A percentile compares a stretch with the other conserved stretches of the same genome.
Evolutionary conservation across 2,888 invertebrate genomes (phyloP).

Genomic region (Celastrina argiolus): DNA sequence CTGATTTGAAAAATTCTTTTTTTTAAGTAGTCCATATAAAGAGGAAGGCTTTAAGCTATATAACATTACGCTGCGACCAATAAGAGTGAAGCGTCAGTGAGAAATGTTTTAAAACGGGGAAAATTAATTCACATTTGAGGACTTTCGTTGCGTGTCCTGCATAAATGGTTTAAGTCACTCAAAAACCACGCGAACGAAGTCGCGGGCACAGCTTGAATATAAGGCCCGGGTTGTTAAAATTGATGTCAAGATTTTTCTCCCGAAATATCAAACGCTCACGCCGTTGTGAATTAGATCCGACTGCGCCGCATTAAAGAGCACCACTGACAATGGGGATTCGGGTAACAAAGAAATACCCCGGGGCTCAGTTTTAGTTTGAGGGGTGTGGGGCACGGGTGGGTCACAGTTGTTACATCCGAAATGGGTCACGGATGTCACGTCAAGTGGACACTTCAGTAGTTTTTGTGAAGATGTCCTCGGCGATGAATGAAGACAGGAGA

Average conservation of each 20-base stretch:
- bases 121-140: too few relatives aligned
- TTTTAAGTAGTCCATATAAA: too few relatives aligned
- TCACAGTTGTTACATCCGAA: slow-evolving; percentile 26
- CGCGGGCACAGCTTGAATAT: too few relatives aligned
- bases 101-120: too few relatives aligned
- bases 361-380: slow-evolving; percentile 44
- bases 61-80: too few relatives aligned
- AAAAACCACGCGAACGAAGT: too few relatives aligned
- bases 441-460: slow-evolving; percentile 1
- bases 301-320: slow-evolving; percentile 39
- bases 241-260: background rate
- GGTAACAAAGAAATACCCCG: slow-evolving; percentile 49
- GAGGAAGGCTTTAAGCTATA: too few relatives aligned
- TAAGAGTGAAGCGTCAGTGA: too few relatives aligned
- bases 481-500: background rate
- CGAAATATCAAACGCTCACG: slow-evolving; percentile 10
- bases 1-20: too few relatives aligned
- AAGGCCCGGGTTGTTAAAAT: background rate
- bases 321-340: slow-evolving; percentile 48
- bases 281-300: background rate
- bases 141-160: too few relatives aligned
- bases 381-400: slow-evolving; percentile 29
- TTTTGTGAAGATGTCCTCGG: background rate
- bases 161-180: too few relatives aligned
- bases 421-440: slow-evolving; percentile 23